Base-by-base conservation (phyloP, 53 echinoderm and acorn worm species). In the Arbacia lixula region DNA sequence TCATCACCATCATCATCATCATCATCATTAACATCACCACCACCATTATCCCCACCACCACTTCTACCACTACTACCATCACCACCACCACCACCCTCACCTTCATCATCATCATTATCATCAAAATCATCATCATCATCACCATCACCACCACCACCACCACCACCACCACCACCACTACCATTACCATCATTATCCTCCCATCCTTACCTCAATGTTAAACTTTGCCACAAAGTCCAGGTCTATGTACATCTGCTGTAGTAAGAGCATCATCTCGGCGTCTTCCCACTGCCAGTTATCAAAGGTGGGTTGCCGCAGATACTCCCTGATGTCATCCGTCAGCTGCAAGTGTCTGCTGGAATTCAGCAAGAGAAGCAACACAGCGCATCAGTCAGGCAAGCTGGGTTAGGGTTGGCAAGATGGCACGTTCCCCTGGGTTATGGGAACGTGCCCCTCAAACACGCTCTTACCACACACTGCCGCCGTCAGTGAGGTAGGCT, bases 251-350 rank as follows among this genome's bases (percentile, higher is more conserved):
- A 98, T 98, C 79, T 98, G 98, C 74, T 98, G 98, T 24, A 98
- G 84, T 28, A 98, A 83, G 12, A 98, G 57, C 90, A 98, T 82
- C 98, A 98, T 98, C 57, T 98, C 98, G 1, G 98, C 98, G 68
- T 98, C 98, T 36, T 98, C 98, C 98, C 98, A 98, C 68, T 98
- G 98, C 98, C 98, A 98, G 65, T 98, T 98, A 83, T 98, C 94
- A 86, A 98, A 98, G 24, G 90, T 90, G 5, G 98, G 98, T 60
- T 88, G 87, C 83, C 94, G 83, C 41, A 98, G 85, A 83, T 92
- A 98, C 72, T 94, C 94, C 90, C 92, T 84, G 57, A 98, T 90
- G 60, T 98, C 93, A 58, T 94, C 94, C 30, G 98, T 91, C 85
- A 98, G 88, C 86, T 98, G 98, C 42, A 98, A 85, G 87, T 92